phyloP scores from a whole-genome alignment of 2,113 vertebrate species.

The Laterallus jamaicensis region DNA sequence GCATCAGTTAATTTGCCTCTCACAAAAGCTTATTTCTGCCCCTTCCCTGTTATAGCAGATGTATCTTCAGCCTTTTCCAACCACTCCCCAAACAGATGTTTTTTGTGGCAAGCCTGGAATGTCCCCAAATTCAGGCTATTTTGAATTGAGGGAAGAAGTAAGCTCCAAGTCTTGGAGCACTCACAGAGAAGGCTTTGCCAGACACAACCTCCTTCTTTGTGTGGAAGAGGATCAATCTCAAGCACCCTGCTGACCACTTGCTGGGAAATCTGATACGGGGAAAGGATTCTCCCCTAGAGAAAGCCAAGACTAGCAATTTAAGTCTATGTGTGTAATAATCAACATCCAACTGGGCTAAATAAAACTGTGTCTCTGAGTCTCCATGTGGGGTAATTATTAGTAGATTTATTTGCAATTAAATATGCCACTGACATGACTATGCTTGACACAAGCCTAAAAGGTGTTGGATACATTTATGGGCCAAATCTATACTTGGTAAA shows the following conservation, averaged over 20 bases:
- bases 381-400: background rate
- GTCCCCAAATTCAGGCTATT: background rate
- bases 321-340: background rate
- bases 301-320: background rate
- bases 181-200: background rate
- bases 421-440: background rate
- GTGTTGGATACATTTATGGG: background rate
- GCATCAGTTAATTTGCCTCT: background rate
- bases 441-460: background rate
- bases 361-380: background rate
- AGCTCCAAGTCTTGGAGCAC: background rate
- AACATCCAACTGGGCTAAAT: background rate
- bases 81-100: background rate
- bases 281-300: background rate
- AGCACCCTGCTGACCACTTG: background rate
- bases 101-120: constrained; percentile 29
- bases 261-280: background rate
- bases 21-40: background rate
- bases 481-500: background rate
- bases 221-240: background rate
- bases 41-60: background rate
- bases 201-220: background rate
- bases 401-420: background rate
- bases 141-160: background rate
- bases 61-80: background rate